Evolutionary conservation across 1,140 invertebrate genomes (phyloP).

Genomic region (Pseudomyrmex concolor): DNA sequence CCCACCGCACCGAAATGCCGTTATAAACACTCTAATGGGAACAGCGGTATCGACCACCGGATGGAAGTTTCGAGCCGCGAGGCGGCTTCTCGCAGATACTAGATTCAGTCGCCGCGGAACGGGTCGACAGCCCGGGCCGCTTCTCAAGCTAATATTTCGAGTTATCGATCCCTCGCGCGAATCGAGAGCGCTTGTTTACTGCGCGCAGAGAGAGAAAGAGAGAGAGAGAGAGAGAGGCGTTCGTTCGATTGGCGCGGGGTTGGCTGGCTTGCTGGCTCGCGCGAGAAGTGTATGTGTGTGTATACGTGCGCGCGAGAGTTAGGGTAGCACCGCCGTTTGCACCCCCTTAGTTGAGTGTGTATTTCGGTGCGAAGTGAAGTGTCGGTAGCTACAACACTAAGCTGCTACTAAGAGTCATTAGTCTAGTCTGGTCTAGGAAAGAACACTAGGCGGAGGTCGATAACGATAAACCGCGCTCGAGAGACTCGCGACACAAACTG

Average conservation of each 20-base stretch:
- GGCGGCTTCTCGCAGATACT: not conserved
- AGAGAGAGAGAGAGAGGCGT: conserved; percentile 66
- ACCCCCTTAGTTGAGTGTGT: conserved; percentile 69
- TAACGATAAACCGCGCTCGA: conserved; percentile 33
- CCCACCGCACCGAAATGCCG: not conserved
- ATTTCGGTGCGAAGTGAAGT: conserved; percentile 52
- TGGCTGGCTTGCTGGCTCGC: conserved; percentile 25
- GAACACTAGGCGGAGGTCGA: conserved; percentile 18
- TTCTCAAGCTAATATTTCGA: conserved; percentile 36
- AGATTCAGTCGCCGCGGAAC: not conserved
- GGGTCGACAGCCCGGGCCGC: not conserved
- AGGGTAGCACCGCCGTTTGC: conserved; percentile 69
- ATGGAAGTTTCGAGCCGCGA: conserved; percentile 1
- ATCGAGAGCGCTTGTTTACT: conserved; percentile 61
- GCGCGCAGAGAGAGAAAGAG: conserved; percentile 6
- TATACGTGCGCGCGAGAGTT: conserved; percentile 38
- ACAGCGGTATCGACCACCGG: conserved; percentile 29
- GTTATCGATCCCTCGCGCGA: conserved; percentile 53
- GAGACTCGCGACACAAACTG: conserved; percentile 67
- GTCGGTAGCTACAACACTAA: conserved; percentile 49
- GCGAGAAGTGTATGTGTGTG: not conserved
- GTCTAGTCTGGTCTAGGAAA: conserved; percentile 47
- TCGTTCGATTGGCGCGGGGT: conserved; percentile 74
- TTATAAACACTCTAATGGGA: not conserved
- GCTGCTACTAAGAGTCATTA: conserved; percentile 68